Evolutionary conservation across 2,888 invertebrate species (phyloP).

Genomic region (Aquatica leii): DNA sequence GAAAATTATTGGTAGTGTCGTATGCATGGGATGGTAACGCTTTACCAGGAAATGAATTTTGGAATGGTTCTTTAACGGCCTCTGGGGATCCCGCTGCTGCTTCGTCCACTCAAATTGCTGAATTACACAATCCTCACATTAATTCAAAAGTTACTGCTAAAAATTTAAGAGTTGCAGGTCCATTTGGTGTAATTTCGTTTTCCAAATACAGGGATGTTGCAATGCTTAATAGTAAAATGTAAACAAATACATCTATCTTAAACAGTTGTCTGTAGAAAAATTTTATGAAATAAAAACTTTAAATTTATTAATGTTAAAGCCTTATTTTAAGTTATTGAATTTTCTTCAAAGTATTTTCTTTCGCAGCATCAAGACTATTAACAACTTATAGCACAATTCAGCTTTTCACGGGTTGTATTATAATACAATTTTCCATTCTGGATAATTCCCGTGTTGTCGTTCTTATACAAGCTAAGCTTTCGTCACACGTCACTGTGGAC

Average conservation of each 20-base stretch:
- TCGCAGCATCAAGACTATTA: too few relatives aligned
- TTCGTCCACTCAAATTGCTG: conserved; percentile 67
- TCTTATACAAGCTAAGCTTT: too few relatives aligned
- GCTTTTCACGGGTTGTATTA: too few relatives aligned
- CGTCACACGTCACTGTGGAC: too few relatives aligned
- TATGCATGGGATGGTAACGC: conserved; percentile 80
- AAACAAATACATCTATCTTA: background rate
- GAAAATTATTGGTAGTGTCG: conserved; percentile 68
- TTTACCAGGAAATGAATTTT: conserved; percentile 78
- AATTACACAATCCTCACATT: conserved; percentile 69
- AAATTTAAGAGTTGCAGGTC: conserved; percentile 63
- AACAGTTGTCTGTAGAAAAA: conserved; percentile 4
- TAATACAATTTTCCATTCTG: too few relatives aligned
- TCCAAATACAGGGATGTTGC: conserved; percentile 37
- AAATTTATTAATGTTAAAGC: too few relatives aligned
- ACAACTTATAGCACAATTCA: too few relatives aligned
- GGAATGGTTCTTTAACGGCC: conserved; percentile 64
- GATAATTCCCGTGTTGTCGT: too few relatives aligned
- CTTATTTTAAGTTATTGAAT: too few relatives aligned
- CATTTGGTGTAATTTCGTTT: conserved; percentile 46
- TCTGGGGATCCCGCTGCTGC: conserved; percentile 73
- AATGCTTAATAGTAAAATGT: conserved; percentile 1
- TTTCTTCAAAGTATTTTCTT: too few relatives aligned
- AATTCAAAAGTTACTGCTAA: conserved; percentile 63
- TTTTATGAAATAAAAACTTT: too few relatives aligned